phyloP scores from a whole-genome alignment of 2,888 invertebrate genomes.

The Polietes domitor region DNA sequence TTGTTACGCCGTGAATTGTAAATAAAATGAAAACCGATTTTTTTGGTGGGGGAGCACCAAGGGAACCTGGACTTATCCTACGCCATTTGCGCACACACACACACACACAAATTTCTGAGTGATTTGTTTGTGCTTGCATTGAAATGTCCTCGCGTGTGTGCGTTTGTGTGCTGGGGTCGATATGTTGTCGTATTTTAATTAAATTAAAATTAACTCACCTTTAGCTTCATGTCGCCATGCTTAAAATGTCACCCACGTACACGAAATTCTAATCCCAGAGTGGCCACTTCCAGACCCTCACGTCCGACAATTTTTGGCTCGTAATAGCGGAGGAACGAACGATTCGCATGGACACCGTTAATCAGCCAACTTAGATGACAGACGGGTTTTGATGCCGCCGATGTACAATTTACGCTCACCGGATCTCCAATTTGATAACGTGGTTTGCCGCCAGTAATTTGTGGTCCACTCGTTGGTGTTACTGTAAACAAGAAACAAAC shows the following conservation, averaged over 20 bases:
- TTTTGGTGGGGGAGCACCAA: neutral
- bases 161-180: neutral
- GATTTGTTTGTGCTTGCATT: constrained; percentile 18
- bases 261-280: constrained; percentile 89
- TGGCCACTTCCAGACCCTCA: constrained; percentile 88
- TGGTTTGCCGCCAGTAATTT: constrained; percentile 89
- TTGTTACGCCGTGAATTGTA: neutral
- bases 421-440: constrained; percentile 92
- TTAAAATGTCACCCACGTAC: constrained; percentile 91
- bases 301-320: constrained; percentile 82
- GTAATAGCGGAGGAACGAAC: constrained; percentile 82
- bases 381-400: constrained; percentile 90
- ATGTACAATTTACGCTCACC: constrained; percentile 92
- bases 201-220: constrained; percentile 81
- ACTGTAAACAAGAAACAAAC: constrained; percentile 83
- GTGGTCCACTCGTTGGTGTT: constrained; percentile 90
- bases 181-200: constrained; percentile 19
- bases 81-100: neutral
- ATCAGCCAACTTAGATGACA: constrained; percentile 93
- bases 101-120: neutral
- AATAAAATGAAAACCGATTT: neutral
- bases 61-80: neutral
- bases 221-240: constrained; percentile 92
- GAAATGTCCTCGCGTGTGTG: neutral
- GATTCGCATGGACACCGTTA: constrained; percentile 89